These are phyloP conservation scores for Metellina segmentata DNA, from an alignment of 2,888 invertebrate species.

Conservation along the genomic window DNA sequence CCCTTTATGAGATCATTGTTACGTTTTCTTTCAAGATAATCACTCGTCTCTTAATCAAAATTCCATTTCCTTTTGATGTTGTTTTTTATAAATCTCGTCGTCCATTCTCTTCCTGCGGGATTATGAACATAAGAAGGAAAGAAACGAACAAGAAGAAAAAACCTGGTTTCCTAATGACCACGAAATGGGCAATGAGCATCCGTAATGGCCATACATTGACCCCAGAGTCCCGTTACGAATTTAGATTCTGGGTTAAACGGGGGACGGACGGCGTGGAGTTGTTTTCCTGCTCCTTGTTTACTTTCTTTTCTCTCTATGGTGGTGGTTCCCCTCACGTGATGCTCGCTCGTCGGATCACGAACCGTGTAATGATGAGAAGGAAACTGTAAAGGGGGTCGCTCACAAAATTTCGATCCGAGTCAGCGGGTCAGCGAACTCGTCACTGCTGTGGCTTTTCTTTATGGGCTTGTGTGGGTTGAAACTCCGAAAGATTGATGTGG, in stretches of 20 bases:
- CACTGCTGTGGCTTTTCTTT: too few relatives aligned
- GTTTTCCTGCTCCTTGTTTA: slow-evolving; percentile 55
- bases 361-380: slow-evolving; percentile 36
- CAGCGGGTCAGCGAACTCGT: neutral
- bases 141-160: slow-evolving; percentile 23
- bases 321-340: slow-evolving; percentile 47
- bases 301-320: slow-evolving; percentile 2
- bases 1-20: slow-evolving; percentile 27
- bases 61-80: slow-evolving; percentile 21
- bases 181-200: slow-evolving; percentile 16
- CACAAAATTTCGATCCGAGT: neutral
- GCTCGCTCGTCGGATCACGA: slow-evolving; percentile 19
- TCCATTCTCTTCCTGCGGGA: neutral
- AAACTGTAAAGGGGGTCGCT: slow-evolving; percentile 7
- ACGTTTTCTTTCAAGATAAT: neutral
- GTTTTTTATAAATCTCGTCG: neutral
- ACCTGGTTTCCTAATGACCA: slow-evolving; percentile 1
- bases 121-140: neutral
- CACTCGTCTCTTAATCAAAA: slow-evolving; percentile 12
- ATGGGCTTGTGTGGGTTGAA: too few relatives aligned
- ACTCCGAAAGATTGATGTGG: too few relatives aligned
- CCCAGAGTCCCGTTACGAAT: slow-evolving; percentile 54
- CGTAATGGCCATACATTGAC: slow-evolving; percentile 49
- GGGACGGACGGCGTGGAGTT: slow-evolving; percentile 12
- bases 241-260: slow-evolving; percentile 50